Evolutionary conservation across 2,797 vertebrate species (phyloP).

Genomic region (Macropus fuliginosus): DNA sequence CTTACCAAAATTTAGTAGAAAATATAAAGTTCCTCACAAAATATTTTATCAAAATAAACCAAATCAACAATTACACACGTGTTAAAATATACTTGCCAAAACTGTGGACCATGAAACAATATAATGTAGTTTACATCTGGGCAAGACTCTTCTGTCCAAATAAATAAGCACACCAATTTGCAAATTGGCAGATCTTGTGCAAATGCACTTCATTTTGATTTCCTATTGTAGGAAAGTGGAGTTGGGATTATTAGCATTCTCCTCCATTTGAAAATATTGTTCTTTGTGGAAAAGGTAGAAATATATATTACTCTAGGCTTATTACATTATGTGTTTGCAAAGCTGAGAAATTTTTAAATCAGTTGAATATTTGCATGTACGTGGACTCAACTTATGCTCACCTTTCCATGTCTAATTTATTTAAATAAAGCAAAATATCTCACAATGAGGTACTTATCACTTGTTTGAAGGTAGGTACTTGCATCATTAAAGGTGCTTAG

Average conservation of each 20-base stretch:
- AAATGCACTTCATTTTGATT: background rate
- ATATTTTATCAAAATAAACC: background rate
- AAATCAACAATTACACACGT: background rate
- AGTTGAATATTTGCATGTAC: background rate
- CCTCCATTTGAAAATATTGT: background rate
- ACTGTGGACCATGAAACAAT: background rate
- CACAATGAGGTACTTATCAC: constrained; percentile 27
- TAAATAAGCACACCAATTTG: background rate
- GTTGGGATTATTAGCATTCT: background rate
- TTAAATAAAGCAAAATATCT: constrained; percentile 15
- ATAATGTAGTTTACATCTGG: background rate
- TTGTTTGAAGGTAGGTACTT: constrained; percentile 21
- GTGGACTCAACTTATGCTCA: background rate
- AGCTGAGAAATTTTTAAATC: constrained; percentile 47
- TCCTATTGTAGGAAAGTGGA: background rate
- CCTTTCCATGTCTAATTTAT: constrained; percentile 10
- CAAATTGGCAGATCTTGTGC: background rate
- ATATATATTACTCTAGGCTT: constrained; percentile 27
- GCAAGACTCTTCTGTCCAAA: background rate
- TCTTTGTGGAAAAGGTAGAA: constrained; percentile 42
- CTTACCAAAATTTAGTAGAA: background rate
- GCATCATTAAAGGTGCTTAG: constrained; percentile 27
- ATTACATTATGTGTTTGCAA: constrained; percentile 30
- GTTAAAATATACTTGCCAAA: background rate
- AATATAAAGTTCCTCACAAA: background rate